These are phyloP conservation scores for Leptobrachium leishanense DNA, from an alignment of 2,113 vertebrate genomes.

Conservation along the genomic window DNA sequence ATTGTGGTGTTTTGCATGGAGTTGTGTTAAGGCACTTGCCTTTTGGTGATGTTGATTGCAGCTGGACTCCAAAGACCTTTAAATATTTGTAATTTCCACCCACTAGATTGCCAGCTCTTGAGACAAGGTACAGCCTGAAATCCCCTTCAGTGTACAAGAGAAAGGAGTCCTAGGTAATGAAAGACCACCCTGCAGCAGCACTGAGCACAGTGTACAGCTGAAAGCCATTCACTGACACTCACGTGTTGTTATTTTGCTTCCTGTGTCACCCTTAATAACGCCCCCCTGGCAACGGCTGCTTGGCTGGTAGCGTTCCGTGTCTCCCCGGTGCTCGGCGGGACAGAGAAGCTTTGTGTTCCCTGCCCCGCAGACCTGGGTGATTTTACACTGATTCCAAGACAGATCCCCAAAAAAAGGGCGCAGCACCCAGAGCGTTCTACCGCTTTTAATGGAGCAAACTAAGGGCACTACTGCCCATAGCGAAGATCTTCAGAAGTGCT, in stretches of 20 bases:
- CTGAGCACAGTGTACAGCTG: not conserved
- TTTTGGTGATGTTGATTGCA: slow-evolving; percentile 22
- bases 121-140: not conserved
- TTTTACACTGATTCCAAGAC: too few relatives aligned
- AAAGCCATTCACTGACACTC: not conserved
- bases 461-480: too few relatives aligned
- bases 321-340: too few relatives aligned
- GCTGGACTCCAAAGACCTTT: slow-evolving; percentile 1
- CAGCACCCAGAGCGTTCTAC: too few relatives aligned
- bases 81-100: not conserved
- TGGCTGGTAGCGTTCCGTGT: not conserved
- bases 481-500: too few relatives aligned
- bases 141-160: too few relatives aligned
- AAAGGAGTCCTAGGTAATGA: too few relatives aligned
- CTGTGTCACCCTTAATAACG: not conserved
- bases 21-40: slow-evolving; percentile 29
- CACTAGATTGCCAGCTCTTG: slow-evolving; percentile 36
- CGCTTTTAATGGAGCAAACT: too few relatives aligned
- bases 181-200: not conserved
- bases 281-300: not conserved
- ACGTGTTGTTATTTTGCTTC: slow-evolving; percentile 5
- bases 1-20: too few relatives aligned
- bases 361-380: too few relatives aligned
- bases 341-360: too few relatives aligned
- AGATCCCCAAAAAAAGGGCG: too few relatives aligned